Evolutionary conservation across 2,113 vertebrate species (phyloP).

Genomic region (Mystacornis crossleyi): DNA sequence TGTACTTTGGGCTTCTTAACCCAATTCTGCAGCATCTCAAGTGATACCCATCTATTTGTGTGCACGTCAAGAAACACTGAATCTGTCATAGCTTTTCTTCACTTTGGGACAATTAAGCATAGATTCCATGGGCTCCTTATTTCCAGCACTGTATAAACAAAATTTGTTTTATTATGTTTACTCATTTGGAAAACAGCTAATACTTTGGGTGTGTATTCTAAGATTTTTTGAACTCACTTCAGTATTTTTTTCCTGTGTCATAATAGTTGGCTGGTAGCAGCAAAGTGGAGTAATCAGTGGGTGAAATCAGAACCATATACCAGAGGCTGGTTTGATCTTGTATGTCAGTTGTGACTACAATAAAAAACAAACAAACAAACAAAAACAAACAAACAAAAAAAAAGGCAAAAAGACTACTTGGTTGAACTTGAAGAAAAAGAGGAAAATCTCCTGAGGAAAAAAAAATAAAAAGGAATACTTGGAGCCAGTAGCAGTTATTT

Average conservation of each 20-base stretch:
- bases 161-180: conserved; percentile 3
- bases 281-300: neutral
- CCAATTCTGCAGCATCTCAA: neutral
- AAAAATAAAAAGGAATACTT: neutral
- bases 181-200: conserved; percentile 17
- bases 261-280: conserved; percentile 7
- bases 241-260: conserved; percentile 19
- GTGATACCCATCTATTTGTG: neutral
- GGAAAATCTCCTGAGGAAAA: neutral
- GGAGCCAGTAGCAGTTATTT: neutral
- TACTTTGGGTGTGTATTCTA: neutral
- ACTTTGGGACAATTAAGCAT: neutral
- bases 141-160: conserved; percentile 18
- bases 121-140: neutral
- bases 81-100: neutral
- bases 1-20: neutral
- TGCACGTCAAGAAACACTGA: neutral
- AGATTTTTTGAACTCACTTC: conserved; percentile 8
- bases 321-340: neutral
- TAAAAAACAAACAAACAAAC: too few species aligned
- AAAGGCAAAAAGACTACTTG: neutral
- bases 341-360: neutral
- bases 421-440: neutral
- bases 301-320: conserved; percentile 12
- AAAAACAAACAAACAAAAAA: too few species aligned